phyloP scores from a whole-genome alignment of 2,888 invertebrate species.

The Keiferia lycopersicella region DNA sequence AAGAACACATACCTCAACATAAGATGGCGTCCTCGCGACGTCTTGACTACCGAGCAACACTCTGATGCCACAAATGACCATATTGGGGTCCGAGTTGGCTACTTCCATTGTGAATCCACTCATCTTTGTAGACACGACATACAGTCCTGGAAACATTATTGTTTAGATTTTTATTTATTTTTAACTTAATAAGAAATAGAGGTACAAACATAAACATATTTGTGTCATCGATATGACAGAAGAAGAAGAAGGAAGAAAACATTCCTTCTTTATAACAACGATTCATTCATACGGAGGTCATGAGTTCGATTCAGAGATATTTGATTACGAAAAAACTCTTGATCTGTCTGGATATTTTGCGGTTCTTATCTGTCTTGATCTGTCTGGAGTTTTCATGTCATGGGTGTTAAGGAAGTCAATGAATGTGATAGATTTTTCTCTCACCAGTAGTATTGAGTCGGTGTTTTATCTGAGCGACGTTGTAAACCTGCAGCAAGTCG shows the following conservation, averaged over 20 bases:
- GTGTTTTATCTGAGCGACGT: constrained; percentile 95
- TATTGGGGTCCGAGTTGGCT: constrained; percentile 91
- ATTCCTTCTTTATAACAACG: no score
- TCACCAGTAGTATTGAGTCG: constrained; percentile 87
- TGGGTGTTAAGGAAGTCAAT: no score
- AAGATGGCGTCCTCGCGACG: constrained; percentile 87
- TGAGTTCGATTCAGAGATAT: no score
- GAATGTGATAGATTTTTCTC: constrained; percentile 5
- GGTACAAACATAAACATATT: neutral
- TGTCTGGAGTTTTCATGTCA: no score
- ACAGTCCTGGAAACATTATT: constrained; percentile 84
- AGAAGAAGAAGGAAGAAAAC: no score
- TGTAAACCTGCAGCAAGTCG: constrained; percentile 96
- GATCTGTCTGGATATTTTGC: no score
- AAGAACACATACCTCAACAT: constrained; percentile 85
- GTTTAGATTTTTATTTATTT: neutral
- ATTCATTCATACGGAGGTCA: no score
- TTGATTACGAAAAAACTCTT: no score
- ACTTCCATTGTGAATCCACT: constrained; percentile 95
- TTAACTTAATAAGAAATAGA: no score
- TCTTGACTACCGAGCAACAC: constrained; percentile 93
- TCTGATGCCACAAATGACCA: constrained; percentile 94
- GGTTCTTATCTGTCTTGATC: no score
- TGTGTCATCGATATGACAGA: no score
- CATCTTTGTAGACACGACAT: constrained; percentile 95